Conservation (phyloP, 2,888 invertebrate species). For the Synanthedon andrenaeformis region DNA sequence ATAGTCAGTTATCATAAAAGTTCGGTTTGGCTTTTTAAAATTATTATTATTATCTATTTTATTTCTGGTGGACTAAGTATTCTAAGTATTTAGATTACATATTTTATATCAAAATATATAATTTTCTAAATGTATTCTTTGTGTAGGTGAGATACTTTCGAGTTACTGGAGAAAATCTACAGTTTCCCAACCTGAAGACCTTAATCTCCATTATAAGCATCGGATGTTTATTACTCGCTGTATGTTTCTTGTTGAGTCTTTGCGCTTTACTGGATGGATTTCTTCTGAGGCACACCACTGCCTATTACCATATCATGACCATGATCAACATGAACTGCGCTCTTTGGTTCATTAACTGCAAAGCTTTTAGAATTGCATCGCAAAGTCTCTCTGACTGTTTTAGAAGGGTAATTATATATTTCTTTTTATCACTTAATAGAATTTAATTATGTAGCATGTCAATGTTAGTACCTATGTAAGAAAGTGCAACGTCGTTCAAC, state of each 20-base stretch:
- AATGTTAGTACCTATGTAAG: too few species aligned
- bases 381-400: conserved; percentile 67
- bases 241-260: conserved; percentile 70
- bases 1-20: too few species aligned
- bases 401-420: conserved; percentile 36
- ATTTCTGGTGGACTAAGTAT: too few species aligned
- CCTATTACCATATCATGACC: conserved; percentile 75
- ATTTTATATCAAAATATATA: too few species aligned
- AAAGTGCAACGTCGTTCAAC: too few species aligned
- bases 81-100: too few species aligned
- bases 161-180: conserved; percentile 70
- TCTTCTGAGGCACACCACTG: conserved; percentile 72
- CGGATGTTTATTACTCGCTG: conserved; percentile 72
- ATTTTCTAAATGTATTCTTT: too few species aligned
- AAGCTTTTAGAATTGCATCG: conserved; percentile 74
- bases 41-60: too few species aligned
- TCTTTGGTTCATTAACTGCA: conserved; percentile 77
- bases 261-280: conserved; percentile 74
- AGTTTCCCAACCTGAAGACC: conserved; percentile 72
- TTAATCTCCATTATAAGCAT: conserved; percentile 72
- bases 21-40: too few species aligned
- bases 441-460: too few species aligned
- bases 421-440: not conserved
- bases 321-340: conserved; percentile 82
- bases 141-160: conserved; percentile 65